These are phyloP conservation scores for Mus spicilegus DNA, from an alignment of 2,113 vertebrate species.

Conservation along the genomic window DNA sequence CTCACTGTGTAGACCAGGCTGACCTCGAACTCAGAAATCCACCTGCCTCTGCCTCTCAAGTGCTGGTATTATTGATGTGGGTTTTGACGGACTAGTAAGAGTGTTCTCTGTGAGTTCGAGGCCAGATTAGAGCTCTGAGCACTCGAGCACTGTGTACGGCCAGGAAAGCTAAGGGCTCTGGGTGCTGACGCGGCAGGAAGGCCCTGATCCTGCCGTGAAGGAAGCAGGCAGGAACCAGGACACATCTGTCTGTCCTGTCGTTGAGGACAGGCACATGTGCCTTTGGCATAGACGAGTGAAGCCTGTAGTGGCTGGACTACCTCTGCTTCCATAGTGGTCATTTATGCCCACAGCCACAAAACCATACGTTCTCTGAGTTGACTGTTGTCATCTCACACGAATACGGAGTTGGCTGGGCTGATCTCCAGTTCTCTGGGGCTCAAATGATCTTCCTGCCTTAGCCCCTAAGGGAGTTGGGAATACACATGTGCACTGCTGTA, in stretches of 20 bases:
- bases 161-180: not conserved
- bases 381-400: not conserved
- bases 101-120: too few relatives aligned
- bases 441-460: not conserved
- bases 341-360: not conserved
- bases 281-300: not conserved
- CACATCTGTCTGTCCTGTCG: not conserved
- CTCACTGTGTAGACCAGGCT: too few relatives aligned
- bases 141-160: rapidly evolving
- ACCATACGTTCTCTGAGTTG: not conserved
- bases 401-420: not conserved
- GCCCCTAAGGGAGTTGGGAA: not conserved
- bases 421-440: not conserved
- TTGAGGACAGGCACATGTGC: not conserved
- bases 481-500: not conserved
- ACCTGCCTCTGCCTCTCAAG: too few relatives aligned
- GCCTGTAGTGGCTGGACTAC: not conserved
- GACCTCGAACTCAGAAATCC: too few relatives aligned
- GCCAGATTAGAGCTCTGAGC: not conserved
- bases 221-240: not conserved
- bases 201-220: not conserved
- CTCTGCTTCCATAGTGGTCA: not conserved
- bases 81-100: too few relatives aligned
- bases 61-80: too few relatives aligned
- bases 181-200: not conserved